Percentiles rank a stretch among this genome's conserved stretches.
Evolutionary conservation across 30 jellyfish, hydroid and myxozoan genomes (phyloP).

Genomic region (Morbakka virulenta): DNA sequence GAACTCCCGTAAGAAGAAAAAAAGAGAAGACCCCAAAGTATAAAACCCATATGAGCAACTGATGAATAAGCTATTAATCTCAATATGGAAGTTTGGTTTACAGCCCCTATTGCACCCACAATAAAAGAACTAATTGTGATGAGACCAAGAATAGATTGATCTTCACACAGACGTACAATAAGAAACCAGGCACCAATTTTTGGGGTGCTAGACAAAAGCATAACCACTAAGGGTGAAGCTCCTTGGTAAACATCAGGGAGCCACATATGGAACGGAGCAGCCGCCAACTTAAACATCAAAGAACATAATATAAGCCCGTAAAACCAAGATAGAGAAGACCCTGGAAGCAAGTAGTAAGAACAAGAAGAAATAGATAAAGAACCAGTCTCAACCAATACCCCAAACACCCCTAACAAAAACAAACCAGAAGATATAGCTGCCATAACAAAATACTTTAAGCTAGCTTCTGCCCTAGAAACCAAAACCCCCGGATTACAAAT

Average conservation of each 20-base stretch:
- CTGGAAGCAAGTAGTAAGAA: not conserved
- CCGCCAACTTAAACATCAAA: constrained; percentile 32
- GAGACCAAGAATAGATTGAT: not conserved
- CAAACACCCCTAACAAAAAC: constrained; percentile 7
- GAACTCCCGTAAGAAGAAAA: not conserved
- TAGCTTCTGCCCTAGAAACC: constrained; percentile 8
- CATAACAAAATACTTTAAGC: constrained; percentile 23
- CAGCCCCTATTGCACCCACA: constrained; percentile 28
- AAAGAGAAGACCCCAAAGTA: not conserved
- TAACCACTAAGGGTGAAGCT: not conserved
- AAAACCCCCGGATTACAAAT: not conserved
- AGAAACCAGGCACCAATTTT: constrained; percentile 3
- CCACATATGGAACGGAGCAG: constrained; percentile 49
- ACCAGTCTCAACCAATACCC: not conserved
- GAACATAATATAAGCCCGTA: not conserved
- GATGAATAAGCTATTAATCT: constrained; percentile 47
- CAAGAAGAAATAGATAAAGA: not conserved
- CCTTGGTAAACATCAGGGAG: constrained; percentile 59
- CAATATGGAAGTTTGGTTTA: constrained; percentile 18
- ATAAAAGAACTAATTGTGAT: constrained; percentile 1
- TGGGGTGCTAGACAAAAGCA: constrained; percentile 9
- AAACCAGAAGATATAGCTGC: constrained; percentile 41
- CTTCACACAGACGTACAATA: not conserved
- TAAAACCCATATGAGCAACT: constrained; percentile 32
- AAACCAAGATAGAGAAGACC: not conserved